Evolutionary conservation across 2,888 invertebrate genomes (phyloP), one percentile per base, ranked within the genome.

Genomic region (Caenorhabditis becei): DNA sequence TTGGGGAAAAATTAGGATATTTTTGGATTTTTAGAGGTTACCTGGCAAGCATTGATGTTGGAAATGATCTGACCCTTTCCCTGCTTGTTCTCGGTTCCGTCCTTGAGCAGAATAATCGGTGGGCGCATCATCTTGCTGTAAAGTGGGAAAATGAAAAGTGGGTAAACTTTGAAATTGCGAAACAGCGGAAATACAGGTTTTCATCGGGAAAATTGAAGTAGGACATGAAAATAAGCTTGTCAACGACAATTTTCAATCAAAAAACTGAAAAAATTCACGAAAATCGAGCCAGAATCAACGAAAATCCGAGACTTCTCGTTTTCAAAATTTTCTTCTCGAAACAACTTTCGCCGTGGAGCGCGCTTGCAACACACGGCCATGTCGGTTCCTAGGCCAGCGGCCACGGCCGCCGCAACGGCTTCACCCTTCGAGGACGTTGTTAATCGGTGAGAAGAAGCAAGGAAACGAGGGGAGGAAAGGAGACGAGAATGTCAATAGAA

Each of bases 91-190:
- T 99, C 98, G 4, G 99, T 99, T 82, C 99, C 99, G 93, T 99
- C 99, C 93, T 96, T 97, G 91, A 99, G 93, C 81, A 99, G 93
- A 90, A 99, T 94, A 89, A 99, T 98, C 93, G 97, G 98, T 87
- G 97, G 96, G 32, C 86, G 82, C 88, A 87, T 88, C 86, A 87
- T 87, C 53, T 85, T 71, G 65, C 71, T 78, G 61, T 32, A 54
- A 67, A 67, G 23, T n/a, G n/a, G 14, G 18, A 63, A 35, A 41
- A 51, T 62, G 23, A 70, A 67, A 32, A 53, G 8, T 24, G 8
- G 23, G 24, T 37, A 41, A 35, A 70, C 14, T 24, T 47, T 4
- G 20, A 41, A 75, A 67, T 61, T 62, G 35, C 28, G 11, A 28
- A 20, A 53, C 14, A 67, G 54, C 41, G 18, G n/a, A n/a, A 1